phyloP scores from a whole-genome alignment of 2,797 vertebrate genomes.

The Loris lydekkerianus region DNA sequence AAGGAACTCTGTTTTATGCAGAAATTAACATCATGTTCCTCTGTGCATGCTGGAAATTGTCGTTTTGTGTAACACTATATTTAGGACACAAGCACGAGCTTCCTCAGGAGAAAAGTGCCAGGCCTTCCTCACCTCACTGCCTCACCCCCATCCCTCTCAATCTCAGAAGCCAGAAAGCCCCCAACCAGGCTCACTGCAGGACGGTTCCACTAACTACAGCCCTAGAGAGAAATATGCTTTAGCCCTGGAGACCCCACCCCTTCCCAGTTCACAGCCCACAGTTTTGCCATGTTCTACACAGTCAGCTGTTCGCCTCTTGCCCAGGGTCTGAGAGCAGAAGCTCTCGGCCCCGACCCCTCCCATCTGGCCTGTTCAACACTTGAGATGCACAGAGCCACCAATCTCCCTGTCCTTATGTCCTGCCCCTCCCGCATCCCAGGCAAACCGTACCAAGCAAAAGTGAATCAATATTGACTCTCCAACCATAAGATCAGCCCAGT shows the following conservation, averaged over 20 bases:
- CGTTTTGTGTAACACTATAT: background rate
- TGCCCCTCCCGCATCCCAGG: rapidly evolving
- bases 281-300: background rate
- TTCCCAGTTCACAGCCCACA: background rate
- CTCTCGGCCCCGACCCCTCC: background rate
- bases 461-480: rapidly evolving
- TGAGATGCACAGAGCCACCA: background rate
- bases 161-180: background rate
- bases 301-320: background rate
- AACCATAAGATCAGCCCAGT: rapidly evolving
- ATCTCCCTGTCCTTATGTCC: background rate
- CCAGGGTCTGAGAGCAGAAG: background rate
- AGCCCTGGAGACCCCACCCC: background rate
- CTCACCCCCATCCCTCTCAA: background rate
- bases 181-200: background rate
- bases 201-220: background rate
- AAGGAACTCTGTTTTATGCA: background rate
- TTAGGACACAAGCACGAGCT: background rate
- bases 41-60: background rate
- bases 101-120: background rate
- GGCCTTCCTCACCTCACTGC: background rate
- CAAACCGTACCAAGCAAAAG: background rate
- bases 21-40: background rate
- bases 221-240: background rate
- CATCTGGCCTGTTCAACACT: background rate